phyloP scores from a whole-genome alignment of 2,113 vertebrate genomes.

The Hystrix brachyura region DNA sequence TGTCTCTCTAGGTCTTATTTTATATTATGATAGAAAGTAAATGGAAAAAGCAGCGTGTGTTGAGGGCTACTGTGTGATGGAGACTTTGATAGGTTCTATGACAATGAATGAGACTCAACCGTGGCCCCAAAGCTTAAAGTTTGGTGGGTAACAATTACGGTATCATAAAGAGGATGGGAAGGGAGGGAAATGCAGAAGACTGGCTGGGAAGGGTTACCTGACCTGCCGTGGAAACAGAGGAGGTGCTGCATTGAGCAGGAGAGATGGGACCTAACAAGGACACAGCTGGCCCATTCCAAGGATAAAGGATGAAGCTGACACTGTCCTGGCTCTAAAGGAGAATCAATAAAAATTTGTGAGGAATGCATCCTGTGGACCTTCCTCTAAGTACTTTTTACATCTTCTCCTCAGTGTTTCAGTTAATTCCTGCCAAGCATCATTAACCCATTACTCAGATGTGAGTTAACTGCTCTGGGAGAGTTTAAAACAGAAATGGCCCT shows the following conservation, averaged over 20 bases:
- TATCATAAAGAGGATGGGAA: neutral
- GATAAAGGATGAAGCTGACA: too few species aligned
- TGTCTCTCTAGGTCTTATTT: neutral
- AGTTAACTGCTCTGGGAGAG: neutral
- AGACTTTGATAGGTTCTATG: neutral
- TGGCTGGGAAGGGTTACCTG: neutral
- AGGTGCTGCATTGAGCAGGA: neutral
- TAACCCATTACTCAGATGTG: neutral
- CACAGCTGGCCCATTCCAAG: neutral
- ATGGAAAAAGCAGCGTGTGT: neutral
- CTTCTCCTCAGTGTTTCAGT: neutral
- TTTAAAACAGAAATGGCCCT: neutral
- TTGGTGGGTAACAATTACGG: neutral
- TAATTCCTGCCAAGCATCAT: neutral
- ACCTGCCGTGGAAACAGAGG: neutral
- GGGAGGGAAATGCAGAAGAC: neutral
- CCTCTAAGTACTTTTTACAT: neutral
- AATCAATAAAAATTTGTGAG: neutral
- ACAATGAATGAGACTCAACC: neutral
- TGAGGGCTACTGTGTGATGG: neutral
- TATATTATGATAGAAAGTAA: neutral
- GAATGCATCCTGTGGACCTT: neutral
- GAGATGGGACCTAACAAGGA: neutral
- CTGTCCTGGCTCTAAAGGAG: neutral
- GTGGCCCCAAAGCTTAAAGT: neutral